These are phyloP conservation scores for Hydractinia echinata DNA, from an alignment of 30 jellyfish, hydroid and myxozoan genomes.

Conservation along the genomic window DNA sequence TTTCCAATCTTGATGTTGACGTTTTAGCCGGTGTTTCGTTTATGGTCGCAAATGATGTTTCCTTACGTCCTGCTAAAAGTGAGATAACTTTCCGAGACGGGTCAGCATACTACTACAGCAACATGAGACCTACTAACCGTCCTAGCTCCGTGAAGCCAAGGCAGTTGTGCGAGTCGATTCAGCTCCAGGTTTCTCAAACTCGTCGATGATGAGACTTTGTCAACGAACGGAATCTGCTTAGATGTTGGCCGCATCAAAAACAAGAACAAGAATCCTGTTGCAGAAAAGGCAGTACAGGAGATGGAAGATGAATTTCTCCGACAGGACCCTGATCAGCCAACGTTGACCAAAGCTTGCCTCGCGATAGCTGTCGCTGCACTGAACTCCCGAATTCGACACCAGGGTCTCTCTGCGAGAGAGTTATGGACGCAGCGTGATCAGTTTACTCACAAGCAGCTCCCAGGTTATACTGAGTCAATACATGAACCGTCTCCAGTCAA, in stretches of 20 bases:
- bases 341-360: slow-evolving; percentile 19
- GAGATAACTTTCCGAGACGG: not conserved
- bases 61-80: slow-evolving; percentile 1
- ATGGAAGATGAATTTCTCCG: slow-evolving; percentile 48
- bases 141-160: not conserved
- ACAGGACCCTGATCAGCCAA: slow-evolving; percentile 23
- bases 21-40: slow-evolving; percentile 12
- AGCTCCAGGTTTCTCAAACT: slow-evolving; percentile 32
- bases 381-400: slow-evolving; percentile 38
- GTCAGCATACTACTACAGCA: not conserved
- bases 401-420: slow-evolving; percentile 42
- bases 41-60: not conserved
- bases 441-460: slow-evolving; percentile 31
- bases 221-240: slow-evolving; percentile 26
- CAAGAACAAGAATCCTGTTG: slow-evolving; percentile 45
- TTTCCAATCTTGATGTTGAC: slow-evolving; percentile 1
- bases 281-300: slow-evolving; percentile 52
- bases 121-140: not conserved
- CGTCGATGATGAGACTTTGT: slow-evolving; percentile 7
- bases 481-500: slow-evolving; percentile 5
- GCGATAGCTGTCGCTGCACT: slow-evolving; percentile 42
- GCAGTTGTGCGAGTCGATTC: slow-evolving; percentile 22
- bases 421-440: slow-evolving; percentile 54
- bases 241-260: slow-evolving; percentile 40
- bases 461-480: slow-evolving; percentile 20